These are phyloP conservation scores for Potorous gilbertii DNA, from an alignment of 2,797 vertebrate genomes.

Conservation along the genomic window DNA sequence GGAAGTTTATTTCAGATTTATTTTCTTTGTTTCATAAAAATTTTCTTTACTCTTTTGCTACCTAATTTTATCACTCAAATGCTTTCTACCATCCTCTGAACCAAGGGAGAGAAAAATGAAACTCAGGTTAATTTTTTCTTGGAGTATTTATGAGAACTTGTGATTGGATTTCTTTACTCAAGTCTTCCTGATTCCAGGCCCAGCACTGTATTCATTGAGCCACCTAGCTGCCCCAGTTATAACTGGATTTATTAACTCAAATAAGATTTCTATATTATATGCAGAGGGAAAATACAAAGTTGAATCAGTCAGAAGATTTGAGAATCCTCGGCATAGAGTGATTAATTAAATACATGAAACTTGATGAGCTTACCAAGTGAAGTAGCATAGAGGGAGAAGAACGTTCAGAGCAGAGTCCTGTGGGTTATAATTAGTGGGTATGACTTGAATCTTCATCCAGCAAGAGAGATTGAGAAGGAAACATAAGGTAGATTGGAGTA, in stretches of 20 bases:
- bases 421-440: not conserved
- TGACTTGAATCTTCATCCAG: not conserved
- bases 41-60: slow-evolving; percentile 37
- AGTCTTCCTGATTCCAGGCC: not conserved
- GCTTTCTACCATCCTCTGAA: not conserved
- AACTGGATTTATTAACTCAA: slow-evolving; percentile 28
- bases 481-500: not conserved
- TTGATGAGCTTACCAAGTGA: not conserved
- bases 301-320: not conserved
- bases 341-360: not conserved
- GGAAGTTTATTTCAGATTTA: slow-evolving; percentile 1
- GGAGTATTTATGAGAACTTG: slow-evolving; percentile 37
- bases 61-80: not conserved
- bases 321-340: not conserved
- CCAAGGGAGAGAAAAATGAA: slow-evolving; percentile 39
- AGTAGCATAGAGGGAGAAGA: not conserved
- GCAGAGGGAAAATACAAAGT: not conserved
- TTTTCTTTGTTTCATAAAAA: slow-evolving; percentile 22
- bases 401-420: not conserved
- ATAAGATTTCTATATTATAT: not conserved
- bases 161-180: slow-evolving; percentile 27
- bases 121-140: slow-evolving; percentile 1
- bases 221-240: not conserved
- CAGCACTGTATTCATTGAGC: too few relatives aligned
- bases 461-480: not conserved